Percentiles rank a stretch among this genome's conserved stretches.
Evolutionary conservation across 2,113 vertebrate genomes (phyloP).

Genomic region (Aphelocoma coerulescens): DNA sequence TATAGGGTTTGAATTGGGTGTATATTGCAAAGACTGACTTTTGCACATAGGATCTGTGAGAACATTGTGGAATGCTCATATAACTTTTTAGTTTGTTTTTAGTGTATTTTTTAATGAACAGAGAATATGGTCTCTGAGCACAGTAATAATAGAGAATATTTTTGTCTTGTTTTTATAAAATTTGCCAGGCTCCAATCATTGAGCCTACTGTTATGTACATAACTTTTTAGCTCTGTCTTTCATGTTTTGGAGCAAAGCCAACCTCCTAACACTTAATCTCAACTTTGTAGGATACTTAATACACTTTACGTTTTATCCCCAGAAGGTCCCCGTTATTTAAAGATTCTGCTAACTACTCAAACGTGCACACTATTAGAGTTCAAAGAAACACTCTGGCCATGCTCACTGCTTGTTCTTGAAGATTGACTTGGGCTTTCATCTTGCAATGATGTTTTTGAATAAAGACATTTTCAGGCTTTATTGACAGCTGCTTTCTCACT

Average conservation of each 20-base stretch:
- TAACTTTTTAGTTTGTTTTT: slow-evolving; percentile 59
- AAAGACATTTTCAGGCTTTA: slow-evolving; percentile 44
- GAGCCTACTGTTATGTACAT: slow-evolving; percentile 52
- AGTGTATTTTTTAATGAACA: slow-evolving; percentile 65
- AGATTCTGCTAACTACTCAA: slow-evolving; percentile 51
- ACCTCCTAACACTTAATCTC: slow-evolving; percentile 61
- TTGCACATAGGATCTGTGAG: slow-evolving; percentile 49
- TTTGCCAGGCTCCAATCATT: slow-evolving; percentile 57
- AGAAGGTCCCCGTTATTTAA: slow-evolving; percentile 55
- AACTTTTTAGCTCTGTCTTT: slow-evolving; percentile 61
- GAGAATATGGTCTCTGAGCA: slow-evolving; percentile 58
- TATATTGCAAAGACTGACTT: slow-evolving; percentile 58
- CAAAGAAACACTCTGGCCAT: slow-evolving; percentile 22
- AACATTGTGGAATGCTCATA: slow-evolving; percentile 60
- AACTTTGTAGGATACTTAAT: slow-evolving; percentile 66
- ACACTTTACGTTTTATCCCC: slow-evolving; percentile 59
- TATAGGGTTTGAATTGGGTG: slow-evolving; percentile 61
- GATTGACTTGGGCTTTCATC: slow-evolving; percentile 38
- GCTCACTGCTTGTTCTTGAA: slow-evolving; percentile 2
- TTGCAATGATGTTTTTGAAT: slow-evolving; percentile 19
- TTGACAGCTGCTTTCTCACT: slow-evolving; percentile 38
- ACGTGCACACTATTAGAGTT: slow-evolving; percentile 31
- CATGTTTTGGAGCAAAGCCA: slow-evolving; percentile 58
- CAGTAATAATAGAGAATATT: slow-evolving; percentile 62
- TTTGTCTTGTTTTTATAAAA: slow-evolving; percentile 64